These are phyloP conservation scores for Drosophila persimilis DNA, from an alignment of 1,140 invertebrate genomes.

Conservation along the genomic window DNA sequence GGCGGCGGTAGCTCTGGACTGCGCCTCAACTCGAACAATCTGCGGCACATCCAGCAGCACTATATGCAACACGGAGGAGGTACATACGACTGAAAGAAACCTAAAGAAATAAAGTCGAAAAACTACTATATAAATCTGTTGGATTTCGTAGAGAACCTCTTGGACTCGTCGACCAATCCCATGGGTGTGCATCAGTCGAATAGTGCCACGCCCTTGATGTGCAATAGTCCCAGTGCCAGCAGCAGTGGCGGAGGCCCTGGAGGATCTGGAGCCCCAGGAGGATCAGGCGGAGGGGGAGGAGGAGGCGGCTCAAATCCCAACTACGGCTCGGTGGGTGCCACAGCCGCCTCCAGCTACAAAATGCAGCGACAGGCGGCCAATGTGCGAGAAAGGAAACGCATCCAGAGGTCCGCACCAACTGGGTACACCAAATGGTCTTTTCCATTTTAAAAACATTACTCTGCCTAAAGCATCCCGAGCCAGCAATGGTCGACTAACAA, in stretches of 20 bases:
- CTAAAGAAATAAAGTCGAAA: no score
- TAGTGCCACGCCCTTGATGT: slow-evolving; percentile 62
- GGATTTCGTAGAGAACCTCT: slow-evolving; percentile 54
- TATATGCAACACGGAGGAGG: slow-evolving; percentile 77
- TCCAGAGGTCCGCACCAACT: slow-evolving; percentile 95
- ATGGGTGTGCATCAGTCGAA: slow-evolving; percentile 53
- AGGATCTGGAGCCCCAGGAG: slow-evolving; percentile 15
- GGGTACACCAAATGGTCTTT: slow-evolving; percentile 85
- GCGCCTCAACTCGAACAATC: slow-evolving; percentile 68
- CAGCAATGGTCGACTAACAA: slow-evolving; percentile 41
- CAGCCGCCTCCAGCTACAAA: slow-evolving; percentile 89
- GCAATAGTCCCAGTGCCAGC: slow-evolving; percentile 74
- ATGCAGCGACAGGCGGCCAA: slow-evolving; percentile 95
- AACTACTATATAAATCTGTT: neutral
- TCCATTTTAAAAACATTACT: slow-evolving; percentile 67
- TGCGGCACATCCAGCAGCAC: slow-evolving; percentile 81
- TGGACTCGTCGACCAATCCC: slow-evolving; percentile 72
- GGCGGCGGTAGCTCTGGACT: slow-evolving; percentile 49
- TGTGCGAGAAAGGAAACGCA: slow-evolving; percentile 96
- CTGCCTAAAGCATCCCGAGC: neutral
- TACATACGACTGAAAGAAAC: neutral
- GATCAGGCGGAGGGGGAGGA: slow-evolving; percentile 19
- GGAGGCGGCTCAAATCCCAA: slow-evolving; percentile 33
- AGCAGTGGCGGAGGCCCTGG: slow-evolving; percentile 52
- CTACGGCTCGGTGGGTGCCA: slow-evolving; percentile 79